Base-by-base conservation (phyloP, 2,888 invertebrate genomes). In the Scaptomyza reducta region DNA sequence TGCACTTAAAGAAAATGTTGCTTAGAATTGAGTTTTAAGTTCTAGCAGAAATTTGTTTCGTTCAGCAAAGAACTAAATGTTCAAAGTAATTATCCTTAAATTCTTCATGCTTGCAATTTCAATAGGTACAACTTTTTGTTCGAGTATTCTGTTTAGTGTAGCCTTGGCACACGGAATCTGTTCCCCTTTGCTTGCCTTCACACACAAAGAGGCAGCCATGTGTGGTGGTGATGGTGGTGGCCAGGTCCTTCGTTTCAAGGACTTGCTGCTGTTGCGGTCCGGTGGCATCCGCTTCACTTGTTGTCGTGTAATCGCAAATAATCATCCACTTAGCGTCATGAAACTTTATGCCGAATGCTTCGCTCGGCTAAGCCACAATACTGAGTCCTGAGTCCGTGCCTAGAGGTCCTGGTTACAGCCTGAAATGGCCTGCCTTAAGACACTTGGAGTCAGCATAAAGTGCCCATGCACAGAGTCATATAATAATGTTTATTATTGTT, bases 251-350 rank as follows among this genome's bases (percentile, higher is more conserved):
- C 70, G 69, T 41, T 67, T 74, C 80, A 80, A 84, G 78, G 84
- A 84, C 80, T 76, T 76, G 60, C 33, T 33, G 55, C 31, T 46
- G 10, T 10, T 10, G 58, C 33, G n/a, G 33, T 33, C 66, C 46
- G 61, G 41, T 45, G 47, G 59, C 49, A 33, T 49, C 64, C 22
- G 56, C 14, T 56, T 42, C 59, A 61, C 58, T 70, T 66, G 50
- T 55, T 53, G 54, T 68, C 71, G 66, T 85, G 86, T 87, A 87
- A 84, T 87, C 88, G 86, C 88, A 87, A 87, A 87, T 83, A 83
- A 83, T 84, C 86, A 88, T 82, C 86, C 88, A 84, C 88, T 84
- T 86, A 84, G 74, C 70, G 74, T 84, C 81, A 73, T 78, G 74
- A 84, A 84, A 87, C 87, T 84, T 83, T 74, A 87, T 87, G 84